A percentile compares a stretch with the other conserved stretches of the same genome.
Evolutionary conservation across 2,113 vertebrate species (phyloP).

Genomic region (Silurus glanis): DNA sequence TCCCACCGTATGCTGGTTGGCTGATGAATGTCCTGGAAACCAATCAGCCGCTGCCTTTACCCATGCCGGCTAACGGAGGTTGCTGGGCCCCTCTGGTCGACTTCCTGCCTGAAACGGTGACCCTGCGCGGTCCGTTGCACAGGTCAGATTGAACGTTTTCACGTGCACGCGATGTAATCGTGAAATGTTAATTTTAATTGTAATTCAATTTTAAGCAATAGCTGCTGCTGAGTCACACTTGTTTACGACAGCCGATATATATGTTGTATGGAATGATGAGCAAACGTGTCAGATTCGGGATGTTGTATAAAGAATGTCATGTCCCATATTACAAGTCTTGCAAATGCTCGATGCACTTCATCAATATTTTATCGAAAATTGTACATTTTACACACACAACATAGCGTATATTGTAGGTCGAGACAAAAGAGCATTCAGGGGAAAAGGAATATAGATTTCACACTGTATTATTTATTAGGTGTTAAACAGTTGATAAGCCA

Average conservation of each 20-base stretch:
- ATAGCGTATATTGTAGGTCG: too few species aligned
- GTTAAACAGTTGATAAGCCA: too few species aligned
- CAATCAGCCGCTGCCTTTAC: constrained; percentile 89
- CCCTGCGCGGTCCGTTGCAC: constrained; percentile 89
- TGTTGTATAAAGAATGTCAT: not conserved
- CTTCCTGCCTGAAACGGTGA: constrained; percentile 94
- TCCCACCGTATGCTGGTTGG: constrained; percentile 93
- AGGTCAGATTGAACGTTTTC: constrained; percentile 65
- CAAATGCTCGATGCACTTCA: not conserved
- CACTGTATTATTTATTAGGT: too few species aligned
- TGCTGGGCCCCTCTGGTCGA: constrained; percentile 98
- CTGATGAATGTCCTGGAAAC: constrained; percentile 87
- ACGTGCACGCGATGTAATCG: not conserved
- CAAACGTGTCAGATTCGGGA: not conserved
- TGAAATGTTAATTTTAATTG: not conserved
- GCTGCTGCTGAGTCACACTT: not conserved
- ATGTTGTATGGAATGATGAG: not conserved
- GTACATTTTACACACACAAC: too few species aligned
- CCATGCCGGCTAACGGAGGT: constrained; percentile 94
- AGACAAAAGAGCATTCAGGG: too few species aligned
- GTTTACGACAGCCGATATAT: not conserved
- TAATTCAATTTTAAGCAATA: not conserved
- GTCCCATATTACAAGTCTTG: not conserved
- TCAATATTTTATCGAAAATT: too few species aligned
- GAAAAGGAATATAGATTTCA: too few species aligned